A percentile compares a stretch with the other conserved stretches of the same genome.
These are phyloP conservation scores for Pipra filicauda DNA, from an alignment of 2,113 vertebrate species.

Conservation along the genomic window DNA sequence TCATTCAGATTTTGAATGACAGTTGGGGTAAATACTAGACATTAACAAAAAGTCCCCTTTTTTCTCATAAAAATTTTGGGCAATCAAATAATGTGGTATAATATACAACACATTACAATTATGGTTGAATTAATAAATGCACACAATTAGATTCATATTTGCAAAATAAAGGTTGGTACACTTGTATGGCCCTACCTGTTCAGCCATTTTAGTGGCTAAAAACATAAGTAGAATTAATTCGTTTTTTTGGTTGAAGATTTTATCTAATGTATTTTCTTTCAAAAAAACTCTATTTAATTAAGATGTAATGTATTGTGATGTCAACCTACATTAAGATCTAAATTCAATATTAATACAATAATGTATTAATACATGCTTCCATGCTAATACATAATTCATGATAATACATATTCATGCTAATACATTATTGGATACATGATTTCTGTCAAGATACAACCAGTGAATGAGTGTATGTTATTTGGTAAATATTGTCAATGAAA, in stretches of 20 bases:
- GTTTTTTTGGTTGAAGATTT: not conserved
- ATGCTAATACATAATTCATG: no score
- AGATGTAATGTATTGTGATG: not conserved
- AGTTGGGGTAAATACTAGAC: not conserved
- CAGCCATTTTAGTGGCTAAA: not conserved
- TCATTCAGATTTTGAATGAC: not conserved
- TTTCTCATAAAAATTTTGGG: not conserved
- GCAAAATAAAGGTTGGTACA: not conserved
- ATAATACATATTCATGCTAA: no score
- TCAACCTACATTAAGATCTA: not conserved
- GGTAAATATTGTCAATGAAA: not conserved
- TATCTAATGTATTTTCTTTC: not conserved
- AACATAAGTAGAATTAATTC: not conserved
- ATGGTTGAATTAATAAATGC: not conserved
- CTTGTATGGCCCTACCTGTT: not conserved
- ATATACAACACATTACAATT: not conserved
- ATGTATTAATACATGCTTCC: no score
- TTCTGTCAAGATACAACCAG: not conserved
- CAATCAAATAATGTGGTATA: not conserved
- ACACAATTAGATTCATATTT: not conserved
- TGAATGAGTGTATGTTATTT: not conserved
- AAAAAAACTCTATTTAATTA: not conserved
- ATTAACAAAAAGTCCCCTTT: not conserved
- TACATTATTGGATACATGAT: not conserved
- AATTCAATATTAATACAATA: not conserved